These are phyloP conservation scores for Glyphotaelius pellucidus DNA, from an alignment of 2,888 invertebrate species.

Conservation along the genomic window DNA sequence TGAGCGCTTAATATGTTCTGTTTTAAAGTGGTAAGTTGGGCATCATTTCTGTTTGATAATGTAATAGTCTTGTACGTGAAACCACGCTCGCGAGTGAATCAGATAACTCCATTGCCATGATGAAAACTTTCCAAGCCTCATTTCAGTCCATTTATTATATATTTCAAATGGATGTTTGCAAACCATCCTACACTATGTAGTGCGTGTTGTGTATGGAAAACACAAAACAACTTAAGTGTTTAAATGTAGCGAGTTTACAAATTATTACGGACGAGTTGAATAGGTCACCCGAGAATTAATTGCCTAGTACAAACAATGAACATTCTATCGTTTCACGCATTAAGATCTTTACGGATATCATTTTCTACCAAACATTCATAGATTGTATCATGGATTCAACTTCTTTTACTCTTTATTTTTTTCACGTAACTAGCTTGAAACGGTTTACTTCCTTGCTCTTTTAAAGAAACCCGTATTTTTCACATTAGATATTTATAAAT, in stretches of 20 bases:
- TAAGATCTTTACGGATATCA: no score
- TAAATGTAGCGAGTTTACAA: background rate
- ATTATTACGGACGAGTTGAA: background rate
- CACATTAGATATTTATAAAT: no score
- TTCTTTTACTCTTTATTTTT: no score
- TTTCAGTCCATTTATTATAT: background rate
- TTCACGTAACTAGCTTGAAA: no score
- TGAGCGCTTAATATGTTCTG: background rate
- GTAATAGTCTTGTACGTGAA: slow-evolving; percentile 28
- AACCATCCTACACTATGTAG: background rate
- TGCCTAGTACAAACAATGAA: no score
- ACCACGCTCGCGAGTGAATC: background rate
- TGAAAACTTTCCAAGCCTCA: slow-evolving; percentile 2
- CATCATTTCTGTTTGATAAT: slow-evolving; percentile 12
- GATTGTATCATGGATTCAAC: no score
- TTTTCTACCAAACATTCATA: no score
- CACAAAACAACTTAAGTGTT: background rate
- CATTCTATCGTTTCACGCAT: no score
- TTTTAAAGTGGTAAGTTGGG: background rate
- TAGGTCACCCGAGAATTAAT: background rate
- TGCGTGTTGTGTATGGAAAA: background rate
- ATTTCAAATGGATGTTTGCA: slow-evolving; percentile 2
- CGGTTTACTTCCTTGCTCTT: no score
- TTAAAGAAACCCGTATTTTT: no score
- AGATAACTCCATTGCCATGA: background rate